Evolutionary conservation across 2,113 vertebrate species (phyloP).

Genomic region (Cnemophilus loriae): DNA sequence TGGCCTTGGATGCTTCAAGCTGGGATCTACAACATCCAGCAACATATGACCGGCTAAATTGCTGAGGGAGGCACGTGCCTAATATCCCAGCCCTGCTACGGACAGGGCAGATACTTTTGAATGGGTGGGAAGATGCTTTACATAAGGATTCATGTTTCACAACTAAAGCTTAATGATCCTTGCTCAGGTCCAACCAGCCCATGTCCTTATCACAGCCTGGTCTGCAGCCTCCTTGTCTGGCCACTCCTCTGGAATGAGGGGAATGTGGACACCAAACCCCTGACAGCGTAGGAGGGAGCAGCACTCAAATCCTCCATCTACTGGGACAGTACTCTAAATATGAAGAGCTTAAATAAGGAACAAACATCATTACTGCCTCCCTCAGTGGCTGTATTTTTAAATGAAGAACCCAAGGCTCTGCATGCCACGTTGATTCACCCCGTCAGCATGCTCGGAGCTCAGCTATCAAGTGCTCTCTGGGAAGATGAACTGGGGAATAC

Average conservation of each 20-base stretch:
- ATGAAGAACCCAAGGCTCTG: background rate
- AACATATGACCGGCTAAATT: background rate
- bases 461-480: background rate
- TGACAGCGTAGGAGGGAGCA: background rate
- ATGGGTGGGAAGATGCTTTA: background rate
- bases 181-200: background rate
- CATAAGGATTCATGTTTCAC: background rate
- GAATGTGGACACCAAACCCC: background rate
- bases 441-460: background rate
- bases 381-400: slow-evolving; percentile 13
- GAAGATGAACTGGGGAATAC: slow-evolving; percentile 16
- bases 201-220: background rate
- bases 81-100: background rate
- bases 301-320: background rate
- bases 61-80: background rate
- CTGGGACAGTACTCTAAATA: background rate
- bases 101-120: background rate
- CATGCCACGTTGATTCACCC: slow-evolving; percentile 3
- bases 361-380: background rate
- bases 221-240: background rate
- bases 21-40: background rate
- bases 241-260: background rate
- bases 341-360: background rate
- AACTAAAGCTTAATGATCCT: background rate
- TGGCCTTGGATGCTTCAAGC: background rate